Evolutionary conservation across 2,113 vertebrate species (phyloP), one percentile per base, ranked within the genome.

Genomic region (Ancistrus triradiatus): DNA sequence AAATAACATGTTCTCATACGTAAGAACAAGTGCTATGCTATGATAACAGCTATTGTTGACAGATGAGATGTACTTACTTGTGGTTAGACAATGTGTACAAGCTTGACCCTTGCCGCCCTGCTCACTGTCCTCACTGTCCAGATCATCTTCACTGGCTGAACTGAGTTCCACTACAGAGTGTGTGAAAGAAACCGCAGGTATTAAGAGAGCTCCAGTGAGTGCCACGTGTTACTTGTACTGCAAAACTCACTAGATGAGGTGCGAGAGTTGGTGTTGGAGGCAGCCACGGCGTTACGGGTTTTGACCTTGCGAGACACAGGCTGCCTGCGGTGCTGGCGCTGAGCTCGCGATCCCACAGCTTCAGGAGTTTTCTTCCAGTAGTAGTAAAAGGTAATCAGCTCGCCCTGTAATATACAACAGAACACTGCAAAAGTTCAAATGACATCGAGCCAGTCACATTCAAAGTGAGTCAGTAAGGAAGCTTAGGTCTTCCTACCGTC

Each of bases 311-410:
- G 89, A 77, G 97, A 96, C 59, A 95, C 93, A 0, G 96, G 93
- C 84, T 99, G 95, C 15, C 94, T 81, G 4, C 95, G 92, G 58
- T 96, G 95, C 69, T 97, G 86, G 13, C 96, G 90, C 70, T 97
- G 95, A 31, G 95, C 93, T 59, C 95, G 90, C 1, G 94, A 95
- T 67, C 94, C 94, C 35, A 94, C 92, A 0, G 95, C 96, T 70
- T 99, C 96, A 0, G 96, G 95, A 3, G 95, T 98, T 80, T 98
- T 99, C 89, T 99, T 99, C 96, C 96, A 99, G 82, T 98, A 97
- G 89, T 99, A 99, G 63, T 99, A 99, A 81, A 98, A 99, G 37
- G 93, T 98, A 80, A 99, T 97, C 69, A 99, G 81, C 24, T 99
- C 96, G 48, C 96, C 95, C 96, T 99, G 81, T 49, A 37, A n/a